Percentiles rank a stretch among this genome's conserved stretches.
Conservation (phyloP, 1,140 invertebrate genomes). For the Atta colombica region DNA sequence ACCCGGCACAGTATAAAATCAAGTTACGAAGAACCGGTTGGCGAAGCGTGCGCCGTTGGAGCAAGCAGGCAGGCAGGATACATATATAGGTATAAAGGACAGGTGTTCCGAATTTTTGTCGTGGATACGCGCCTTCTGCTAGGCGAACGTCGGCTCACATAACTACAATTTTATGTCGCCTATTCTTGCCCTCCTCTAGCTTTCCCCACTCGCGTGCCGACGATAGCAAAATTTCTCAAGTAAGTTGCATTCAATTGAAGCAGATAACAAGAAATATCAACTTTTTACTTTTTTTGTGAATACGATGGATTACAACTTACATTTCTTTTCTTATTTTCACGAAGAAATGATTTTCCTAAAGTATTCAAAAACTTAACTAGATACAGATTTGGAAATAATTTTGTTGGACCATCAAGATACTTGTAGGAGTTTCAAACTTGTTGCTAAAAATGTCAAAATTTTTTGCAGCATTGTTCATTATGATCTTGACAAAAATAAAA, state of each 20-base stretch:
- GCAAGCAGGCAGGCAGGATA: conserved; percentile 27
- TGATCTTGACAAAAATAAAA: too few species aligned
- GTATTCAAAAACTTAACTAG: too few species aligned
- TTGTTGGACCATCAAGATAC: too few species aligned
- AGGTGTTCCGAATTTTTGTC: conserved; percentile 70
- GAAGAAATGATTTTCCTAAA: too few species aligned
- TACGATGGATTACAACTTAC: not conserved
- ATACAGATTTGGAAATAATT: too few species aligned
- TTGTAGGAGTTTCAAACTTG: too few species aligned
- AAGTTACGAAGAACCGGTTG: conserved; percentile 74
- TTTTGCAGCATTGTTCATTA: too few species aligned
- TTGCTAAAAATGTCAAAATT: too few species aligned
- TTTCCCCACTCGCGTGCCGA: not conserved
- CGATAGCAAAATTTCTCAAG: not conserved
- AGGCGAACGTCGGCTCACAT: not conserved
- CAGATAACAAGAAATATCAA: not conserved
- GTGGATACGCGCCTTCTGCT: not conserved
- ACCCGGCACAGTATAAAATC: conserved; percentile 65
- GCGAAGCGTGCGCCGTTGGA: conserved; percentile 35
- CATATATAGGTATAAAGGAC: conserved; percentile 63
- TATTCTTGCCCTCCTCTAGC: not conserved
- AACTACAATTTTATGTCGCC: not conserved
- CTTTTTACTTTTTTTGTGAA: not conserved
- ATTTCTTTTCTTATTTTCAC: not conserved
- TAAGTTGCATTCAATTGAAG: not conserved